Evolutionary conservation across 2,113 vertebrate genomes (phyloP).

Genomic region (Octodon degus): DNA sequence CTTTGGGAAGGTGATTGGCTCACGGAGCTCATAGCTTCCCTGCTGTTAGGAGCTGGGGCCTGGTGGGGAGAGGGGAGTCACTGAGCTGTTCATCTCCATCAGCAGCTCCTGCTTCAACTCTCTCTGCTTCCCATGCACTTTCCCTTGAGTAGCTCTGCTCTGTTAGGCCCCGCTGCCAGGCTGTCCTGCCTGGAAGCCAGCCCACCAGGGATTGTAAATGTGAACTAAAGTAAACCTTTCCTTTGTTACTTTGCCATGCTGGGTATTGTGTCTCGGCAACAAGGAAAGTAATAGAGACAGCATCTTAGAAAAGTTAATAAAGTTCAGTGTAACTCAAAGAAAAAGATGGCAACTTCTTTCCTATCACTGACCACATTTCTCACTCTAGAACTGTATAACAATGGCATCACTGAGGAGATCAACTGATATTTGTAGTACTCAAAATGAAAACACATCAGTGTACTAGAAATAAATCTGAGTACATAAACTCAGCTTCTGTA

Average conservation of each 20-base stretch:
- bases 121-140: not conserved
- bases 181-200: not conserved
- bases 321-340: not conserved
- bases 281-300: not conserved
- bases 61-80: not conserved
- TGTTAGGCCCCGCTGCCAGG: not conserved
- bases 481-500: not conserved
- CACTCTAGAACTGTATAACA: not conserved
- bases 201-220: not conserved
- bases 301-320: constrained; percentile 20
- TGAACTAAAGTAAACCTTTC: not conserved
- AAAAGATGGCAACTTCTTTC: not conserved
- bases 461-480: not conserved
- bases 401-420: not conserved
- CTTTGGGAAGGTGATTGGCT: not conserved
- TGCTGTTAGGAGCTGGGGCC: not conserved
- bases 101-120: no score
- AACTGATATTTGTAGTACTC: not conserved
- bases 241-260: not conserved
- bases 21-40: not conserved
- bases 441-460: constrained; percentile 7
- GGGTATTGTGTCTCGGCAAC: not conserved
- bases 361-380: not conserved
- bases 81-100: not conserved
- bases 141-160: not conserved